Conservation (phyloP, 1,140 invertebrate species). For the Hyles euphorbiae region DNA sequence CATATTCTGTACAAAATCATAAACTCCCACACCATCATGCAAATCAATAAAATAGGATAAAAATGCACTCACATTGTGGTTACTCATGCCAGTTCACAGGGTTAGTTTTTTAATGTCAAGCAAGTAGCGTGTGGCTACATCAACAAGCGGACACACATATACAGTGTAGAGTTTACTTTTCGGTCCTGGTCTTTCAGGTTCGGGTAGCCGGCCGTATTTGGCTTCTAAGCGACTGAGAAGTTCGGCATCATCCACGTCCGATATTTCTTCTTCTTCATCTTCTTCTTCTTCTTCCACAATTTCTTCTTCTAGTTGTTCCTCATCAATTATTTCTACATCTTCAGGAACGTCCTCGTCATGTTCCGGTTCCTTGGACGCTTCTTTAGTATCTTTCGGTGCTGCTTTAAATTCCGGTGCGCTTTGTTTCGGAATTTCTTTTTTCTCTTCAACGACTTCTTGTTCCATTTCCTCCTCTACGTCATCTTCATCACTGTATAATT, state of each 20-base stretch:
- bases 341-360: conserved; percentile 58
- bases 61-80: conserved; percentile 52
- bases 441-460: conserved; percentile 56
- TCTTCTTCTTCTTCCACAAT: conserved; percentile 71
- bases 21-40: conserved; percentile 13
- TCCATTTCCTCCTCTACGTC: conserved; percentile 28
- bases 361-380: conserved; percentile 22
- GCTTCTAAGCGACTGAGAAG: conserved; percentile 81
- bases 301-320: conserved; percentile 69
- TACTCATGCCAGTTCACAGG: conserved; percentile 53
- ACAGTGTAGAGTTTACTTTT: conserved; percentile 69
- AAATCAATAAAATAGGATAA: neutral
- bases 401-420: conserved; percentile 13
- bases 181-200: conserved; percentile 70
- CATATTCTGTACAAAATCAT: conserved; percentile 17
- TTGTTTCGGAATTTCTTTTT: conserved; percentile 34
- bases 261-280: conserved; percentile 78
- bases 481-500: conserved; percentile 54
- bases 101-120: conserved; percentile 45
- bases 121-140: conserved; percentile 27
- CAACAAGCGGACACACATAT: conserved; percentile 41
- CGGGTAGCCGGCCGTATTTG: conserved; percentile 82
- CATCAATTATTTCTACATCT: conserved; percentile 72
- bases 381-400: conserved; percentile 9
- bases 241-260: conserved; percentile 79